phyloP scores from a whole-genome alignment of 2,888 invertebrate species.

The Lasioglossum figueresi region DNA sequence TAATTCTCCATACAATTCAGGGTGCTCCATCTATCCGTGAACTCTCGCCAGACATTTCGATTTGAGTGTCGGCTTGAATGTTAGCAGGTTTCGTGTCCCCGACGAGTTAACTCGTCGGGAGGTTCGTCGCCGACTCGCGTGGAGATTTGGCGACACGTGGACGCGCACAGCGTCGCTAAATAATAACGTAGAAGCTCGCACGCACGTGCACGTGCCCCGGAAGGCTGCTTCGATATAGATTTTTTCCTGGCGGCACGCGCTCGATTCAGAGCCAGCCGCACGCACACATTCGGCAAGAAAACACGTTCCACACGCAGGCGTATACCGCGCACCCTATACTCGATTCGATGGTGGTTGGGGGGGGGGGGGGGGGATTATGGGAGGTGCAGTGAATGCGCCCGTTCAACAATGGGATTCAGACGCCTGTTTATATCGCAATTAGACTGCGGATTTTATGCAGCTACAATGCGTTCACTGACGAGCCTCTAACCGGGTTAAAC shows the following conservation, averaged over 20 bases:
- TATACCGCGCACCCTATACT: conserved; percentile 1
- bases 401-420: neutral
- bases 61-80: too few species aligned
- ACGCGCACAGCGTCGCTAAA: conserved; percentile 21
- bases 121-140: neutral
- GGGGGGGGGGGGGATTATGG: conserved; percentile 10
- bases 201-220: conserved; percentile 43
- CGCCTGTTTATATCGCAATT: conserved; percentile 12
- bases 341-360: conserved; percentile 14
- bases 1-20: neutral
- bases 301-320: conserved; percentile 6
- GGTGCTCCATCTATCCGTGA: neutral
- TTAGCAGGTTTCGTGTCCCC: too few species aligned
- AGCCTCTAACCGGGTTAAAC: neutral
- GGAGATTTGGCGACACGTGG: conserved; percentile 24
- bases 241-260: conserved; percentile 50
- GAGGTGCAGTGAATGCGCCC: conserved; percentile 6
- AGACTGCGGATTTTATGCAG: conserved; percentile 12
- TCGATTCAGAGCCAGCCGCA: conserved; percentile 30
- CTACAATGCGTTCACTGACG: neutral
- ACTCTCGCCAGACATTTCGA: neutral
- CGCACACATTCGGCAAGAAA: neutral
- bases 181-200: conserved; percentile 41
- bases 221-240: conserved; percentile 59
- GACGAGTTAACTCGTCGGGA: neutral